Base-by-base conservation (phyloP, 2,888 invertebrate genomes). In the Drosophila subquinaria region DNA sequence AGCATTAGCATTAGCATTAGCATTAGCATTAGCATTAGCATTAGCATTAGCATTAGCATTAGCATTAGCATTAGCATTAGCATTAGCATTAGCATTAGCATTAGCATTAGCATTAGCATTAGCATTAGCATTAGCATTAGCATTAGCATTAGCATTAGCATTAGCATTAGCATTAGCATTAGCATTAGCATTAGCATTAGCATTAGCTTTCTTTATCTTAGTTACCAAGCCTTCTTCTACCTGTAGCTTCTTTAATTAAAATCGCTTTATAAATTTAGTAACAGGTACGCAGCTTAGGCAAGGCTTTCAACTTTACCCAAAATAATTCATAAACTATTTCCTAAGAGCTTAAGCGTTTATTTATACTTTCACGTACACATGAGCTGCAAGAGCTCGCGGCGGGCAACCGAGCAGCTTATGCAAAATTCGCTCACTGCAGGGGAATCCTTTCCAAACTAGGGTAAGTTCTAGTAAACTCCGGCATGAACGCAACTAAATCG, bases 401-500 rank as follows among this genome's bases (percentile, higher is more conserved):
- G 15, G 9, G 10, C n/a, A 40, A 27, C 6, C 4, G 10, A 27
- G 17, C n/a, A 53, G 23, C 23, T 62, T 65, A 73, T 73, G 61
- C 55, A 67, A 67, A 74, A 60, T 20, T 52, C 47, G 59, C 40
- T 61, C n/a, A 20, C 13, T 35, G 23, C 36, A 36, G 43, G 42
- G 17, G 36, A 61, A 33, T 15, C 4, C 30, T 27, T 9, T 17
- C 1, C 6, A 43, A 27, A 27, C 48, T 27, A 36, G 35, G 17
- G 27, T 47, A 60, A 59, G 42, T 51, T 42, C 42, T 35, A 23
- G 27, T 42, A 48, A 59, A 51, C 51, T 42, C 45, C 33, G 15
- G 17, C 38, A 52, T 15, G 15, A 55, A 45, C 52, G 69, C 55
- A 79, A 50, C 30, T 15, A 47, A 61, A 57, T 74, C 53, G 33